Evolutionary conservation across 2,797 vertebrate species (phyloP).

Genomic region (Vespertilio murinus): DNA sequence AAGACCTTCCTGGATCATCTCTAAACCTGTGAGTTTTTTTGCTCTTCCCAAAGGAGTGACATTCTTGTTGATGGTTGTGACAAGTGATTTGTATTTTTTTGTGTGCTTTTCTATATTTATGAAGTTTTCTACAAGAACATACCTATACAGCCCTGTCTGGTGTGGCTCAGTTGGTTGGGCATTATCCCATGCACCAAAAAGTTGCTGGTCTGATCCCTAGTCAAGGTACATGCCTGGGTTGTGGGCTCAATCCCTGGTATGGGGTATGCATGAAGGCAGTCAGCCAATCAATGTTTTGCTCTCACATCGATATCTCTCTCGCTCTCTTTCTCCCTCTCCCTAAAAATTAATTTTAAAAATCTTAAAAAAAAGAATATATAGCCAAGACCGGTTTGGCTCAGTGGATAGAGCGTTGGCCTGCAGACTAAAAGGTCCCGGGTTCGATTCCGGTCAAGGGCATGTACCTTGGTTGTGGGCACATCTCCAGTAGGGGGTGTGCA

Average conservation of each 20-base stretch:
- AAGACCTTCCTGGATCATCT: not conserved
- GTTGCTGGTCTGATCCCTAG: not conserved
- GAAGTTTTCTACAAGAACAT: slow-evolving; percentile 24
- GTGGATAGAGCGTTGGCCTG: too few species aligned
- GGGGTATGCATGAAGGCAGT: not conserved
- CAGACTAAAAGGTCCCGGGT: too few species aligned
- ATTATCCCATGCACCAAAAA: not conserved
- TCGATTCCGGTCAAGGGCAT: too few species aligned
- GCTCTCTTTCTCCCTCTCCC: not conserved
- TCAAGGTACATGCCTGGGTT: not conserved
- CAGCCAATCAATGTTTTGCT: not conserved
- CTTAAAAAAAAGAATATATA: not conserved
- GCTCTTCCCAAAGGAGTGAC: not conserved
- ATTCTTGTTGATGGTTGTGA: not conserved
- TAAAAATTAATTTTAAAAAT: not conserved
- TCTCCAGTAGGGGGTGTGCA: too few species aligned
- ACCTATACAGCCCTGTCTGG: not conserved
- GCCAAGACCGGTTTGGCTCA: too few species aligned
- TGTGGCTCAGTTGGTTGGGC: not conserved
- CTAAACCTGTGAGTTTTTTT: slow-evolving; percentile 2
- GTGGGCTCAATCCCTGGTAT: not conserved
- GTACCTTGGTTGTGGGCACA: too few species aligned
- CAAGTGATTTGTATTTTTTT: not conserved
- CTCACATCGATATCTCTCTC: not conserved
- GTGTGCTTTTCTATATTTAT: slow-evolving; percentile 53